Base-by-base conservation (phyloP, 2,797 vertebrate genomes). In the Prionace glauca region DNA sequence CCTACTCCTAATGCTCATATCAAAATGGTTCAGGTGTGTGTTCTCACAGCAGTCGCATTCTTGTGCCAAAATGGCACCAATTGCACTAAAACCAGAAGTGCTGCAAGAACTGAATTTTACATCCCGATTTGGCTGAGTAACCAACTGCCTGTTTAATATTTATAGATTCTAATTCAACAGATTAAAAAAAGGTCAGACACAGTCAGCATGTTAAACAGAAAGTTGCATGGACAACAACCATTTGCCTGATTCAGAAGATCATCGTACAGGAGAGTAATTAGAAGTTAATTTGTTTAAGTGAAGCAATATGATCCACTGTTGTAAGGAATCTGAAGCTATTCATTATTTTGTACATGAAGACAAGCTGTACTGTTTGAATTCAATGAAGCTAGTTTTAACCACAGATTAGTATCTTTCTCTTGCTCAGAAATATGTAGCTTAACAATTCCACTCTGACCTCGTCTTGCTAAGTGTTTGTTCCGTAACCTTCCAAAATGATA, bases 341-440 rank as follows among this genome's bases (percentile, higher is more conserved):
- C 62, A 67, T 92, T 92, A 92, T 41, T 92, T 92, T 67, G 65
- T 67, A 92, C n/a, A 36, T 10, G n/a, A 92, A 67, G 62, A 92
- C 62, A 92, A 92, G 36, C 41, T 92, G 18, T 12, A 36, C 60
- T 91, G 62, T 69, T 92, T 92, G 32, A 67, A 69, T 41, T 32
- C 20, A 84, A 8, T 69, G 90, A 92, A n/a, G 67, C 65, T 69
- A 69, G 69, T 67, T n/a, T 22, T 67, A 36, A 92, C 90, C 3
- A n/a, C n/a, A 22, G n/a, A 41, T 41, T 62, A 24, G 20, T 69
- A 41, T 69, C 62, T 92, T 69, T 56, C 67, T 24, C n/a, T 9
- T 92, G 60, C 32, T 67, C 10, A 24, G 65, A 92, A 24, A 41
- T 92, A 92, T 69, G 18, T 62, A 69, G 90, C n/a, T 92, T 92